These are phyloP conservation scores for Phrixothrix hirtus DNA, from an alignment of 2,888 invertebrate genomes.

Conservation along the genomic window DNA sequence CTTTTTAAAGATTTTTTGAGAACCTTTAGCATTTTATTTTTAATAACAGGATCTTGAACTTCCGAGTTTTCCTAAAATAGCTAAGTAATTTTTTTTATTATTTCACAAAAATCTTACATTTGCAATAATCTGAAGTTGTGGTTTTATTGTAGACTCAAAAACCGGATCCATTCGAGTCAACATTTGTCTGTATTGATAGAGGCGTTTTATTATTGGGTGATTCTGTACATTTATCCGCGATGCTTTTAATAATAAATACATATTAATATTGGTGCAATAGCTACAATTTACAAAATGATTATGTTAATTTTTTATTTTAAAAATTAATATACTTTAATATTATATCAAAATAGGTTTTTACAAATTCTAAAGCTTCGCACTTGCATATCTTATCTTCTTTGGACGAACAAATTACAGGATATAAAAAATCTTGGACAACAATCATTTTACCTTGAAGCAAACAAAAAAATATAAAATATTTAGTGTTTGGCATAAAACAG, in stretches of 20 bases:
- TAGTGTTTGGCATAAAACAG: too few species aligned
- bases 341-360: constrained; percentile 59
- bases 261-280: constrained; percentile 84
- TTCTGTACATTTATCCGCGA: constrained; percentile 71
- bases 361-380: constrained; percentile 70
- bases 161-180: constrained; percentile 73
- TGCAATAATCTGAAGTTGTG: constrained; percentile 63
- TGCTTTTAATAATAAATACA: constrained; percentile 83
- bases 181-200: constrained; percentile 79
- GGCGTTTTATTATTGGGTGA: constrained; percentile 87
- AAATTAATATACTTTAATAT: constrained; percentile 57
- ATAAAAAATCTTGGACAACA: constrained; percentile 67
- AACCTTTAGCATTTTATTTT: constrained; percentile 15
- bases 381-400: constrained; percentile 65
- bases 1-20: constrained; percentile 10
- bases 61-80: constrained; percentile 5
- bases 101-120: constrained; percentile 1
- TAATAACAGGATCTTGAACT: constrained; percentile 1
- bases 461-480: constrained; percentile 5
- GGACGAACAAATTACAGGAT: constrained; percentile 69
- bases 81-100: too few species aligned
- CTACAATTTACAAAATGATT: too few species aligned
- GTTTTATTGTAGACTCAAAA: constrained; percentile 69
- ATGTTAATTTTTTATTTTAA: not conserved
- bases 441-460: constrained; percentile 54